These are phyloP conservation scores for Tiliqua scincoides DNA, from an alignment of 2,113 vertebrate genomes.

Conservation along the genomic window DNA sequence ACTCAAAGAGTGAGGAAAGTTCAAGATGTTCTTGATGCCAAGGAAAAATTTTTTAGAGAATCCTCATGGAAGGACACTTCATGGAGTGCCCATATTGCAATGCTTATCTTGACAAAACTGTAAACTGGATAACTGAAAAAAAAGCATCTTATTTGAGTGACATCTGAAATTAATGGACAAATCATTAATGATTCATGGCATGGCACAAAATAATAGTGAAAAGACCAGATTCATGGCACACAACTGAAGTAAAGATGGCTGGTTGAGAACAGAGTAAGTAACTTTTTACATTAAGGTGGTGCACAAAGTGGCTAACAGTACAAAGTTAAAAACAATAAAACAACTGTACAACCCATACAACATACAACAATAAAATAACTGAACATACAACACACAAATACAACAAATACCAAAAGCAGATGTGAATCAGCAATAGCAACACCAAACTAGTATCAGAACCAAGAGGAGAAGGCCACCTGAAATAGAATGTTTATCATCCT, in stretches of 20 bases:
- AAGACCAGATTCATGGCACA: conserved; percentile 3
- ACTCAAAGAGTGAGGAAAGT: conserved; percentile 42
- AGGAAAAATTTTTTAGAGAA: conserved; percentile 25
- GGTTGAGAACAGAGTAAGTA: neutral
- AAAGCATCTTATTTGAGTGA: conserved; percentile 1
- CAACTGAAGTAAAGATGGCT: neutral
- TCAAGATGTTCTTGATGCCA: conserved; percentile 13
- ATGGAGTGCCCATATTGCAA: neutral
- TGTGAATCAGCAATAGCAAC: too few species aligned
- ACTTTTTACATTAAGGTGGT: neutral
- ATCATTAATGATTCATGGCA: conserved; percentile 16
- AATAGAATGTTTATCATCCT: too few species aligned
- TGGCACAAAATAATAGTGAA: neutral
- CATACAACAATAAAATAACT: too few species aligned
- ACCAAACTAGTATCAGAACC: too few species aligned
- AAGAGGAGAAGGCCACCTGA: too few species aligned
- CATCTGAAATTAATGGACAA: conserved; percentile 25
- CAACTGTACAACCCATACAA: too few species aligned
- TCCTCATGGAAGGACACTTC: conserved; percentile 24
- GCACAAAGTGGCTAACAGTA: too few species aligned
- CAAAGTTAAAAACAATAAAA: too few species aligned
- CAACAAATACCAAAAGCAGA: too few species aligned
- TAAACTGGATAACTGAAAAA: conserved; percentile 23
- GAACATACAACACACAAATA: too few species aligned
- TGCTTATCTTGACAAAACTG: neutral